Percentiles rank a stretch among this genome's conserved stretches.
Evolutionary conservation across 2,113 vertebrate genomes (phyloP).

Genomic region (Psettodes erumei): DNA sequence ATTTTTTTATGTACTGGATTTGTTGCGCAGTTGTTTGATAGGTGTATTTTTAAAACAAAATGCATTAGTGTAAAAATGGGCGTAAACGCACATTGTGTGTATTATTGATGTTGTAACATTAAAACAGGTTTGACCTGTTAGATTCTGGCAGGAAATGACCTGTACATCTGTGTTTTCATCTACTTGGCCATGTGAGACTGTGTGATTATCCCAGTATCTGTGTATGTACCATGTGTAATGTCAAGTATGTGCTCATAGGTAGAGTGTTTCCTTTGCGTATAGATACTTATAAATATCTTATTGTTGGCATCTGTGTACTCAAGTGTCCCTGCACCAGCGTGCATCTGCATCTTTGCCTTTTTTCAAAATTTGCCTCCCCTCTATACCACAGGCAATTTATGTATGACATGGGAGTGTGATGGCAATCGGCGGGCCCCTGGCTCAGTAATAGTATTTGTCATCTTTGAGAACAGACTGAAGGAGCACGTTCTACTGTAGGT

Average conservation of each 20-base stretch:
- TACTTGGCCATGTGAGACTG: not conserved
- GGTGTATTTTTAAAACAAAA: too few relatives aligned
- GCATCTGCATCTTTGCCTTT: conserved; percentile 5
- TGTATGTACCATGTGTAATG: conserved; percentile 1
- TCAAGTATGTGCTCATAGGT: conserved; percentile 8
- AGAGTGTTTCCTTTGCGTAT: conserved; percentile 17
- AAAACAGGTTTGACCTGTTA: too few relatives aligned
- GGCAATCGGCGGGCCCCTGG: conserved; percentile 24
- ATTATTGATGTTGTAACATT: too few relatives aligned
- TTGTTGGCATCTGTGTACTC: conserved; percentile 30
- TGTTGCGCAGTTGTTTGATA: too few relatives aligned
- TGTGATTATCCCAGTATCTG: not conserved
- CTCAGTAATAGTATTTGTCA: conserved; percentile 65
- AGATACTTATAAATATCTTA: conserved; percentile 12
- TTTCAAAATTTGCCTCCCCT: conserved; percentile 1
- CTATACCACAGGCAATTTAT: conserved; percentile 22
- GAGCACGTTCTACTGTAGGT: conserved; percentile 58
- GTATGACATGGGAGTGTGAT: conserved; percentile 35
- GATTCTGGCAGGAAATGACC: not conserved
- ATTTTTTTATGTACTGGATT: too few relatives aligned
- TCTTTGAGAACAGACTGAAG: conserved; percentile 63
- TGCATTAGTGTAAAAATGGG: too few relatives aligned
- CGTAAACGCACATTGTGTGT: too few relatives aligned
- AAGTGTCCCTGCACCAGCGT: not conserved
- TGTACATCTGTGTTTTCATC: conserved; percentile 29